These are phyloP conservation scores for Myiothlypis chrysogaster DNA, from an alignment of 2,797 vertebrate species.

Conservation along the genomic window DNA sequence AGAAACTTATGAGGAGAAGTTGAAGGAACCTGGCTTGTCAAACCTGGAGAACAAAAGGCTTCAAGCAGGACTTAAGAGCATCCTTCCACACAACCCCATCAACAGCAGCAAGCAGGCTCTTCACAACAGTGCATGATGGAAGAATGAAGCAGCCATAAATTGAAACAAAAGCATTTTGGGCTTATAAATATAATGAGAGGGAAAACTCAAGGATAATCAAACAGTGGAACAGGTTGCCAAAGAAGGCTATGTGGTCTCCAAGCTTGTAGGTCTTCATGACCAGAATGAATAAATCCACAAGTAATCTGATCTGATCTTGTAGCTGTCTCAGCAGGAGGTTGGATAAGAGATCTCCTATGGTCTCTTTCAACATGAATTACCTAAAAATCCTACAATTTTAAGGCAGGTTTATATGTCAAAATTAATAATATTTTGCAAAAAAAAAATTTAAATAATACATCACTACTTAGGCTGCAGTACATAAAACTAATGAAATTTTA, in stretches of 20 bases:
- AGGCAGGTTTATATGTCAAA: neutral
- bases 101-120: neutral
- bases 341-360: neutral
- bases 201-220: neutral
- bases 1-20: neutral
- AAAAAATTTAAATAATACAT: neutral
- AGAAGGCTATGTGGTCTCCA: neutral
- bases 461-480: neutral
- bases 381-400: neutral
- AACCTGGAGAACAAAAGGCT: neutral
- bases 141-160: neutral
- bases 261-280: neutral
- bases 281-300: neutral
- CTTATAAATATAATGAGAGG: neutral
- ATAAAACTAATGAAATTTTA: neutral
- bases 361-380: neutral
- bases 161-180: neutral
- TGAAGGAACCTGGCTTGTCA: neutral
- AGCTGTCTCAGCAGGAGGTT: neutral
- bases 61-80: neutral
- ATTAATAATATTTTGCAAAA: neutral
- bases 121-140: neutral
- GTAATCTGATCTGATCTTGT: neutral
- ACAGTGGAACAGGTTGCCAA: neutral
- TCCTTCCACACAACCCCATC: neutral